These are phyloP conservation scores for Saccopteryx leptura DNA, from an alignment of 2,113 vertebrate genomes.

Conservation along the genomic window DNA sequence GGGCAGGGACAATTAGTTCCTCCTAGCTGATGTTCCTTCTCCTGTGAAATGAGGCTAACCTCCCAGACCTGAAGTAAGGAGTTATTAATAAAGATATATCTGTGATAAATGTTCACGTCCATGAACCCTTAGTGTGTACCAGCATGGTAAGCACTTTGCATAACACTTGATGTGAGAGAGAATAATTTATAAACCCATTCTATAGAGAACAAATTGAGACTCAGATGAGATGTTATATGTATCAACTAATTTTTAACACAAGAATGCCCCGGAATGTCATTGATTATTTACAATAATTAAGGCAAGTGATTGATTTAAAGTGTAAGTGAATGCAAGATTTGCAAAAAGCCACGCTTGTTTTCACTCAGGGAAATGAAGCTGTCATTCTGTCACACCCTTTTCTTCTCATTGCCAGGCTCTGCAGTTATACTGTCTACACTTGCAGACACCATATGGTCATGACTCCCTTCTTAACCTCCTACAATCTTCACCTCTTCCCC, in stretches of 20 bases:
- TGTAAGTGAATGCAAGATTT: neutral
- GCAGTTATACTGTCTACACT: fast-evolving
- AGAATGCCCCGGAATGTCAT: neutral
- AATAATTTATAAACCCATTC: neutral
- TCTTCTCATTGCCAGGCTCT: neutral
- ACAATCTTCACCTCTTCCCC: neutral
- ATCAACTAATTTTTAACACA: neutral
- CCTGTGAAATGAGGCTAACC: neutral
- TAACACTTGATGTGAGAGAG: neutral
- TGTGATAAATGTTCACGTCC: neutral
- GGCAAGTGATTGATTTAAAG: neutral
- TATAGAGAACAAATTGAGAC: neutral
- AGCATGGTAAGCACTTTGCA: neutral
- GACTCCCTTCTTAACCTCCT: neutral
- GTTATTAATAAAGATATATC: neutral
- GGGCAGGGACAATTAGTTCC: neutral
- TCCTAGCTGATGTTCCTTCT: neutral
- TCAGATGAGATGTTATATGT: neutral
- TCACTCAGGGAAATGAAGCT: neutral
- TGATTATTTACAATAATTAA: neutral
- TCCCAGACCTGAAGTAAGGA: neutral
- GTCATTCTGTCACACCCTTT: neutral
- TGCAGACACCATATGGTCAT: neutral
- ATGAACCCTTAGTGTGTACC: neutral
- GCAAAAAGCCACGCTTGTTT: neutral